These are phyloP conservation scores for Eubasilissa regina DNA, from an alignment of 1,140 invertebrate genomes.

Conservation along the genomic window DNA sequence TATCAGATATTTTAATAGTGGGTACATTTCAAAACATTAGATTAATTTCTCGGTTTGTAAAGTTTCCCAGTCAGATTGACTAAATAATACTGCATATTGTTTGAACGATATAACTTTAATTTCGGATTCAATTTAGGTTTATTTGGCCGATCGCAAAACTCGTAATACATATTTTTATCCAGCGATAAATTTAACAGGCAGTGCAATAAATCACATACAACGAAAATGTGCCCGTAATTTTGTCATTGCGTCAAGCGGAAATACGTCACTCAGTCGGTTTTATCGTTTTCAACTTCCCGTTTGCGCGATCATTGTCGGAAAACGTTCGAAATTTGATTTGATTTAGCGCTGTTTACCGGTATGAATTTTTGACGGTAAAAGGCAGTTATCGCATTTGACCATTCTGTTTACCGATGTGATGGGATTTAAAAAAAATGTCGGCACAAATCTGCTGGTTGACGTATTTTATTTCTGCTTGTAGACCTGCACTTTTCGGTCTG, in stretches of 20 bases:
- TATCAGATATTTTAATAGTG: too few species aligned
- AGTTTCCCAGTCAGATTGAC: too few species aligned
- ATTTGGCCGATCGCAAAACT: conserved; percentile 23
- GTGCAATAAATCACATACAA: conserved; percentile 49
- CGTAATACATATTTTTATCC: conserved; percentile 56
- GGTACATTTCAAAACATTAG: too few species aligned
- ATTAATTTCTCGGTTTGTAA: too few species aligned
- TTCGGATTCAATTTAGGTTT: conserved; percentile 9
- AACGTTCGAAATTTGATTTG: conserved; percentile 52
- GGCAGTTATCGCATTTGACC: conserved; percentile 24
- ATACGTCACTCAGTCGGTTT: conserved; percentile 53
- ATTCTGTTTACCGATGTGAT: background rate
- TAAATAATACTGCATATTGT: too few species aligned
- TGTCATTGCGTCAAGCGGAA: conserved; percentile 57
- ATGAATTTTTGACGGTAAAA: conserved; percentile 29
- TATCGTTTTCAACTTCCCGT: conserved; percentile 46
- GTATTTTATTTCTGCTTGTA: background rate
- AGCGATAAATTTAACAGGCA: conserved; percentile 47
- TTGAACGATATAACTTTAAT: too few species aligned
- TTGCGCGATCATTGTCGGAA: conserved; percentile 42
- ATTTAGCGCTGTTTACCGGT: conserved; percentile 57
- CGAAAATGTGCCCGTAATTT: conserved; percentile 58
- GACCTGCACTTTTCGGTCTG: too few species aligned
- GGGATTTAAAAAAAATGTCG: background rate
- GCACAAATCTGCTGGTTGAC: background rate